Percentiles rank a stretch among this genome's conserved stretches.
Conservation (phyloP, 1,140 invertebrate genomes). For the Leptestheria dahalacensis region DNA sequence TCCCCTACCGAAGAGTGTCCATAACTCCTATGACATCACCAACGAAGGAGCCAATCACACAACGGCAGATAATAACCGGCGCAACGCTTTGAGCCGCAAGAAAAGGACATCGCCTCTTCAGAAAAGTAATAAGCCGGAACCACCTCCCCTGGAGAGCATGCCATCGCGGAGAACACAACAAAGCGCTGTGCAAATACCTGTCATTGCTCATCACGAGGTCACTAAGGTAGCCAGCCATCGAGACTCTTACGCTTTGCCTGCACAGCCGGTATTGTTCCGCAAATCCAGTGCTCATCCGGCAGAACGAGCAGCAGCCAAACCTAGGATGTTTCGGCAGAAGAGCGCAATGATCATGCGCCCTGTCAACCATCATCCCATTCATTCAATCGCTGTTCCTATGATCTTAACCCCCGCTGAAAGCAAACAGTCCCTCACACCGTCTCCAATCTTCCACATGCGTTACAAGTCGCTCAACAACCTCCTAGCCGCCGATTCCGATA, state of each 20-base stretch:
- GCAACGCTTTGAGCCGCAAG: constrained; percentile 14
- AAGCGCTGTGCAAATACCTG: not conserved
- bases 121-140: constrained; percentile 50
- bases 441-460: constrained; percentile 61
- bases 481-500: constrained; percentile 59
- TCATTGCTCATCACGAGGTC: not conserved
- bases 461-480: constrained; percentile 68
- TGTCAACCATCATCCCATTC: not conserved
- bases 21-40: constrained; percentile 11
- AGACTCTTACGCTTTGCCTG: not conserved
- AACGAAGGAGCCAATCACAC: constrained; percentile 11
- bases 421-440: constrained; percentile 27
- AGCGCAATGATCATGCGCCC: constrained; percentile 5
- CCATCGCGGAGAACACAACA: constrained; percentile 50
- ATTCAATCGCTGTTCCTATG: not conserved
- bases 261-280: not conserved
- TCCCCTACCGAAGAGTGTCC: constrained; percentile 62
- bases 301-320: constrained; percentile 12
- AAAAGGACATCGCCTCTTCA: constrained; percentile 9
- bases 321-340: constrained; percentile 17
- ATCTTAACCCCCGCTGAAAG: constrained; percentile 6
- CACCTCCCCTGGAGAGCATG: constrained; percentile 78
- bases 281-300: not conserved
- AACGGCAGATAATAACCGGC: not conserved
- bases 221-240: not conserved